Conservation (phyloP, 2,113 vertebrate genomes). For the Neomonachus schauinslandi region DNA sequence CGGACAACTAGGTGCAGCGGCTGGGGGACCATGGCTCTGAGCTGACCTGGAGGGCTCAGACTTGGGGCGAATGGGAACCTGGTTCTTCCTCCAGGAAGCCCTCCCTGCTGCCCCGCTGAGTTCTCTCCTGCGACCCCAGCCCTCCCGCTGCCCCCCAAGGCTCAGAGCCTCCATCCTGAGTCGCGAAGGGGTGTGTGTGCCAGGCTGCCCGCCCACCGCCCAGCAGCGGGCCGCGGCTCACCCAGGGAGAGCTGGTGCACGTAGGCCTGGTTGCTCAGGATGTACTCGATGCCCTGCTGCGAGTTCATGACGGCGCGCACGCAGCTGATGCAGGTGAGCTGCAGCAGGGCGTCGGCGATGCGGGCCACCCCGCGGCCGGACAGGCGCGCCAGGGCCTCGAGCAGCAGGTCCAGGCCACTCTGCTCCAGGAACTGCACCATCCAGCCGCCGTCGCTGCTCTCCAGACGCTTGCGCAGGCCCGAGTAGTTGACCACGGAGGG, state of each 20-base stretch:
- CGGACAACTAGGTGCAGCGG: accelerated
- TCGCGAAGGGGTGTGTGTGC: accelerated
- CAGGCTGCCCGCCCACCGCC: accelerated
- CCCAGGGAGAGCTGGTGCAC: constrained; percentile 97
- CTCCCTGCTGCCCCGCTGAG: neutral
- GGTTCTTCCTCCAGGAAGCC: neutral
- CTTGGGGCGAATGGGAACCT: accelerated
- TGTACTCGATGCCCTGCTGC: constrained; percentile 94
- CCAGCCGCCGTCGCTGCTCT: constrained; percentile 94
- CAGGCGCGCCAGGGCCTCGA: constrained; percentile 96
- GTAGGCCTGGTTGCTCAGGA: constrained; percentile 96
- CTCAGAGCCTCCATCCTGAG: neutral
- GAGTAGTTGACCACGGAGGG: constrained; percentile 98
- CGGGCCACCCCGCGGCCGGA: constrained; percentile 95
- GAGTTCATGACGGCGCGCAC: constrained; percentile 98
- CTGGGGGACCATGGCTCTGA: neutral
- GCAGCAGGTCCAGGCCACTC: constrained; percentile 94
- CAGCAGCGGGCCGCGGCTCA: constrained; percentile 63
- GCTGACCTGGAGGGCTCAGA: neutral
- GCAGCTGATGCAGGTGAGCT: constrained; percentile 97
- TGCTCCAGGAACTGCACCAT: constrained; percentile 99
- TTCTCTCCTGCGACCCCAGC: accelerated
- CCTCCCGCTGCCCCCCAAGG: accelerated
- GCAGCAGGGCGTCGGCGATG: constrained; percentile 95
- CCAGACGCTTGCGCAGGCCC: constrained; percentile 94